Base-by-base conservation (phyloP, 1,140 invertebrate species). In the Diorhabda sublineata region DNA sequence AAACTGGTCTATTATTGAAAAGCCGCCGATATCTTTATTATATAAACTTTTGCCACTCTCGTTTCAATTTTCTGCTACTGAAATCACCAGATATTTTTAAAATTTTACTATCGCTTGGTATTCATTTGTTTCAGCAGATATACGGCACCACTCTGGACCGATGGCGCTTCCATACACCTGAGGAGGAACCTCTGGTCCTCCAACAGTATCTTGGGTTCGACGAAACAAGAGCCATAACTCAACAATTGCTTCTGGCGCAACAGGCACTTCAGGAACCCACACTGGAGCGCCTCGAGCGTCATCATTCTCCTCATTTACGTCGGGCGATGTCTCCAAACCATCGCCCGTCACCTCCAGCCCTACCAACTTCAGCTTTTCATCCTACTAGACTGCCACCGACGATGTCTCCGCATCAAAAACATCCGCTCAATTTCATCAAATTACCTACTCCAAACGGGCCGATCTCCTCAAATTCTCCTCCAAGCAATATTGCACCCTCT, bases 171-270 rank as follows among this genome's bases (percentile, higher is more conserved):
- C 90, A 91, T 77, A 91, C 88, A 74, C 86, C 90, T 78, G 92
- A 94, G 80, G 92, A 94, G 84, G 93, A 95, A 81, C 89, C 91
- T 75, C 84, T 94, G 75, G 91, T 94, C 63, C 83, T 95, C 61
- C 92, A 94, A 82, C 92, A 94, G 85, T 94, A 94, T 84, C 86
- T 94, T 65, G 85, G 91, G 73, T 94, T 94, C 81, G 90, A 89
- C 65, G 91, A 93, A 83, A 95, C 92, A 67, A 87, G 91, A 81
- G 88, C 89, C 63, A 90, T 94, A 76, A 91, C 92, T 71, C 90
- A 92, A 79, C 90, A 92, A 78, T 84, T 93, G 73, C 84, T 93
- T 76, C 83, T 92, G 72, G 88, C 90, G 77, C 89, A 86, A 75
- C 82, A 85, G 71, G 83, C 84, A 75, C 81, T 81, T 73, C 81